phyloP scores from a whole-genome alignment of 2,888 invertebrate species.

The Cyclophora punctaria region DNA sequence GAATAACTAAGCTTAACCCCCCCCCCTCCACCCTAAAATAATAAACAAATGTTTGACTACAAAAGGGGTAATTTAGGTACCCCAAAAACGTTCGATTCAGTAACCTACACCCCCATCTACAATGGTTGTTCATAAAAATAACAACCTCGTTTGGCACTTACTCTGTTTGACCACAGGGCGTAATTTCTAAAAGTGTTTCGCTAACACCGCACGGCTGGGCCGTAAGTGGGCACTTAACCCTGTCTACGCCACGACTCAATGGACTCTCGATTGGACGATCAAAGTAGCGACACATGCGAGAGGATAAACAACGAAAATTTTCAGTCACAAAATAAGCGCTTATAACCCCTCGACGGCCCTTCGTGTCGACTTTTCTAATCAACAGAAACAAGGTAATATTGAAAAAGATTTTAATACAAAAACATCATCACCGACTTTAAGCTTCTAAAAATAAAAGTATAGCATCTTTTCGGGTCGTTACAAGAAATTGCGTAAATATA shows the following conservation, averaged over 20 bases:
- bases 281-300: constrained; percentile 22
- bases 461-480: too few relatives aligned
- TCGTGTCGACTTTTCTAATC: neutral
- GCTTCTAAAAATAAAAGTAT: too few relatives aligned
- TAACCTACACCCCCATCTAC: neutral
- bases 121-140: constrained; percentile 2
- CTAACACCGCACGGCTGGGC: constrained; percentile 11
- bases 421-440: too few relatives aligned
- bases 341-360: too few relatives aligned
- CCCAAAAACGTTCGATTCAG: too few relatives aligned
- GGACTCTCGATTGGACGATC: constrained; percentile 22
- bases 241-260: constrained; percentile 16
- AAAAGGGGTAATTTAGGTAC: too few relatives aligned
- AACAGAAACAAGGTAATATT: neutral
- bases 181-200: constrained; percentile 14
- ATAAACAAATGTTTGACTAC: too few relatives aligned
- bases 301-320: constrained; percentile 13
- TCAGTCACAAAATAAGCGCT: constrained; percentile 2
- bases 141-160: constrained; percentile 3
- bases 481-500: too few relatives aligned
- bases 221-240: constrained; percentile 17
- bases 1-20: too few relatives aligned
- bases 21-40: too few relatives aligned
- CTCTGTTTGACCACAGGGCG: constrained; percentile 9
- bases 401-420: neutral